phyloP scores from a whole-genome alignment of 2,113 vertebrate genomes.

The Ciconia maguari region DNA sequence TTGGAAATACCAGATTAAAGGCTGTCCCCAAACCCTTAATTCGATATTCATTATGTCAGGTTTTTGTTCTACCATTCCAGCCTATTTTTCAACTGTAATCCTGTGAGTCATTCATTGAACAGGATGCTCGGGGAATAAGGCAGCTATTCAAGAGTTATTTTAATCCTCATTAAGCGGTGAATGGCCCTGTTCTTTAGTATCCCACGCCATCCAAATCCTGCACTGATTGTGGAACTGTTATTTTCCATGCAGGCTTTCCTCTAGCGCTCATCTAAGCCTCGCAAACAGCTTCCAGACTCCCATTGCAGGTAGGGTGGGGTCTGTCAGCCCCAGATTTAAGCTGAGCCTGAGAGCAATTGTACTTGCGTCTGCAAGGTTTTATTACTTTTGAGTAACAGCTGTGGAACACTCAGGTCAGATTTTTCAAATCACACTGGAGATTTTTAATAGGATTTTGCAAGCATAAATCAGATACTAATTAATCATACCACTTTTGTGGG shows the following conservation, averaged over 20 bases:
- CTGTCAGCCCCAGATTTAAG: neutral
- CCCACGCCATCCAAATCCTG: slow-evolving; percentile 13
- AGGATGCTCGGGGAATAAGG: slow-evolving; percentile 60
- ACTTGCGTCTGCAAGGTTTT: neutral
- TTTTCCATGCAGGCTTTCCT: slow-evolving; percentile 31
- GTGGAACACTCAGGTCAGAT: neutral
- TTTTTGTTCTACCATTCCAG: slow-evolving; percentile 15
- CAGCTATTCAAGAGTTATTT: slow-evolving; percentile 65
- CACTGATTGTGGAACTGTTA: neutral
- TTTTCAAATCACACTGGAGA: neutral
- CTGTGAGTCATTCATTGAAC: slow-evolving; percentile 61
- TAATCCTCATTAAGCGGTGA: slow-evolving; percentile 62
- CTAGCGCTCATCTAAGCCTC: neutral
- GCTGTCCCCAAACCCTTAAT: neutral
- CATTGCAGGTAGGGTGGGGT: neutral
- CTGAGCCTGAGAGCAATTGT: neutral
- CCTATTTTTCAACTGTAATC: slow-evolving; percentile 44
- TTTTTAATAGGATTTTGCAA: slow-evolving; percentile 5
- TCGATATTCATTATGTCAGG: neutral
- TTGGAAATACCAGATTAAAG: neutral
- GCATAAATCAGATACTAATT: slow-evolving; percentile 21
- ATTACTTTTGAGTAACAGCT: neutral
- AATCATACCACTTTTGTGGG: neutral
- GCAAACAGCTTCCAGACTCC: neutral
- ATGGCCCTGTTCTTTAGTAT: slow-evolving; percentile 35